A percentile compares a stretch with the other conserved stretches of the same genome.
These are phyloP conservation scores for Eupristina koningsbergeri DNA, from an alignment of 1,140 invertebrate species.

Conservation along the genomic window DNA sequence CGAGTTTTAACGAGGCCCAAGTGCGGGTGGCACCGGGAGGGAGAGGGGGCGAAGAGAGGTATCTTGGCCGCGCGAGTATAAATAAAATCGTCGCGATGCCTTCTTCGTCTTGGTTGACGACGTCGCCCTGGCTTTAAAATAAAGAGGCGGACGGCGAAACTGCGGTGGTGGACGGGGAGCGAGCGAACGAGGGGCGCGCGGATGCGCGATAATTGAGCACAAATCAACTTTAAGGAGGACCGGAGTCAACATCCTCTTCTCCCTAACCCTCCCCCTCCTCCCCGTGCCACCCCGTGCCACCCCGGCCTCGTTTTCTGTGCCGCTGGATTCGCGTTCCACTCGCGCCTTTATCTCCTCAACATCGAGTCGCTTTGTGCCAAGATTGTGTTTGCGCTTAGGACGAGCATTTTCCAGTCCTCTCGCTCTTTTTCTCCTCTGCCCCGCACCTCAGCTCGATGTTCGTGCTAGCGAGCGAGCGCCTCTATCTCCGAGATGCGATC, in stretches of 20 bases:
- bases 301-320: constrained; percentile 19
- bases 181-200: constrained; percentile 58
- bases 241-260: constrained; percentile 51
- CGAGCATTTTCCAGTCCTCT: constrained; percentile 42
- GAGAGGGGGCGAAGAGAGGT: neutral
- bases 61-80: constrained; percentile 61
- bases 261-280: too few relatives aligned
- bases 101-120: constrained; percentile 56
- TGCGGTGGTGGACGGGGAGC: constrained; percentile 49
- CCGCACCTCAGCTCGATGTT: too few relatives aligned
- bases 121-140: constrained; percentile 57
- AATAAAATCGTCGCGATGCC: constrained; percentile 70
- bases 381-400: constrained; percentile 50
- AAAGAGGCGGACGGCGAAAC: constrained; percentile 13
- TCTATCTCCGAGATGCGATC: constrained; percentile 50
- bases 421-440: neutral
- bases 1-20: constrained; percentile 60
- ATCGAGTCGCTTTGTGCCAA: constrained; percentile 51
- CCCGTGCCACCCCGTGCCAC: too few relatives aligned
- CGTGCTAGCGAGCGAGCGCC: neutral
- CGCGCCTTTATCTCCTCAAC: constrained; percentile 46
- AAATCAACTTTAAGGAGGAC: constrained; percentile 72
- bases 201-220: constrained; percentile 71
- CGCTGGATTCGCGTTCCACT: constrained; percentile 41
- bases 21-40: constrained; percentile 46